Evolutionary conservation across 1,140 invertebrate species (phyloP), one percentile per base, ranked within the genome.

Genomic region (Carcinoscorpius rotundicauda): DNA sequence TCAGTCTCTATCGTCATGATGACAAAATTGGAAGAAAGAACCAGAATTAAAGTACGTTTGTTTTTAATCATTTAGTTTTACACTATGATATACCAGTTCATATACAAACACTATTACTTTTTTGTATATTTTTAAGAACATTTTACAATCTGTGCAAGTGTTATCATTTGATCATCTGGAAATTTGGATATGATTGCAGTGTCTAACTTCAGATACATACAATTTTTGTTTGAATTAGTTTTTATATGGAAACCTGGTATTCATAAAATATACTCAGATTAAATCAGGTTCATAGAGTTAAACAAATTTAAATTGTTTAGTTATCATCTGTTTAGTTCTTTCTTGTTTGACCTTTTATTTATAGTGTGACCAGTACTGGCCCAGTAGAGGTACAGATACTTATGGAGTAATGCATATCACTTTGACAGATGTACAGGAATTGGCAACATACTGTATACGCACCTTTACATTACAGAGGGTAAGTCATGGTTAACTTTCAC

Each of bases 391-490:
- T 0, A 87, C 90, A 0, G 94, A 98, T 73, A 90, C 87, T 0
- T 99, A 99, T 73, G 96, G 95, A n/a, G 83, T 88, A 72, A 95
- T 99, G 82, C 89, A 90, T 51, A 86, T 96, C 1, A 87, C 88
- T 0, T 86, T 98, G 9, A 86, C 87, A 4, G 95, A 98, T 76
- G 87, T 95, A 5, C 93, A 97, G 74, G 95, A 99, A 77, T 78
- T 99, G 60, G 93, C 97, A 4, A 97, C 95, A 6, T 99, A 99
- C 76, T 97, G 93, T 72, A 96, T 99, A 66, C 81, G 97, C 65
- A 98, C 94, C 0, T 97, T 99, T 82, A 89, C 94, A 75, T 81
- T 99, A 50, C 82, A 86, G 67, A 69, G 65, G 60, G 68, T 69
- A 62, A 61, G 53, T 61, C 51, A 10, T 29, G 29, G 29, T 29